A percentile compares a stretch with the other conserved stretches of the same genome.
Evolutionary conservation across 2,113 vertebrate species (phyloP).

Genomic region (Rafetus swinhoei): DNA sequence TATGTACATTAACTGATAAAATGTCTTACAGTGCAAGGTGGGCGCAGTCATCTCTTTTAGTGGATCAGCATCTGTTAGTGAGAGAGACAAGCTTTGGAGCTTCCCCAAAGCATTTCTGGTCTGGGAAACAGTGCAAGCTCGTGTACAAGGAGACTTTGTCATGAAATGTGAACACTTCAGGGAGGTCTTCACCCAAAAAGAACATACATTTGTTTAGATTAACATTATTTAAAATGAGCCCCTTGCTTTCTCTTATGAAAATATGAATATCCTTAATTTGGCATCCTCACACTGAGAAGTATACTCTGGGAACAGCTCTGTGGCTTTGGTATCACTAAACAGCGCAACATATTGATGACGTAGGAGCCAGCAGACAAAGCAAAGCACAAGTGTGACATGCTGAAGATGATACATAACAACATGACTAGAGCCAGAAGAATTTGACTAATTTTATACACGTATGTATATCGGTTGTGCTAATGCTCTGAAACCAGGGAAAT

Average conservation of each 20-base stretch:
- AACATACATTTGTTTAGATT: background rate
- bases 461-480: background rate
- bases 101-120: background rate
- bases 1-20: constrained; percentile 14
- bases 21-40: background rate
- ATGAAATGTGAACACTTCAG: background rate
- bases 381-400: background rate
- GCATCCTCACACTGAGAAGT: background rate
- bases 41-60: background rate
- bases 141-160: background rate
- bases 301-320: background rate
- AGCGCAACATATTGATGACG: background rate
- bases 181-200: background rate
- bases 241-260: background rate
- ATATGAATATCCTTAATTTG: background rate
- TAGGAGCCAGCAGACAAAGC: background rate
- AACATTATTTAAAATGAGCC: background rate
- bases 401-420: background rate
- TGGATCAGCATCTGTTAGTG: background rate
- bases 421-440: background rate
- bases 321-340: background rate
- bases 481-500: background rate
- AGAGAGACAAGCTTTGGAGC: background rate
- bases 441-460: background rate
- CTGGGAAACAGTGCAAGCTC: background rate